These are phyloP conservation scores for Carcharodon carcharias DNA, from an alignment of 2,797 vertebrate species.

Conservation along the genomic window DNA sequence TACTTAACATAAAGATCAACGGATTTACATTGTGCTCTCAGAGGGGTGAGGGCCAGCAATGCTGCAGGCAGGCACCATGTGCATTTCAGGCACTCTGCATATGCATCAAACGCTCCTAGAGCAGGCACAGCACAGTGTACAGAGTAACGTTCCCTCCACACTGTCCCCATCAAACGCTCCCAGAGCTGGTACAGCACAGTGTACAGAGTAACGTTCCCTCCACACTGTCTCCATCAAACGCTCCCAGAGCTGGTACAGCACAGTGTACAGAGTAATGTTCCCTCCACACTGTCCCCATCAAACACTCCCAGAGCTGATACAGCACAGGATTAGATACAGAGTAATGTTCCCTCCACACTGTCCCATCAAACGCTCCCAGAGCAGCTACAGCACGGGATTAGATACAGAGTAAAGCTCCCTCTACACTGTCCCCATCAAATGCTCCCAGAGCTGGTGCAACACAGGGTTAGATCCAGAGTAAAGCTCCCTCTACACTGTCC, in stretches of 20 bases:
- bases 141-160: background rate
- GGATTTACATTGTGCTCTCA: background rate
- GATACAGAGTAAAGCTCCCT: no score
- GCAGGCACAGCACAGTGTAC: background rate
- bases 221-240: background rate
- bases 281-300: background rate
- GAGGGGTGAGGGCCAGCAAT: background rate
- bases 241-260: background rate
- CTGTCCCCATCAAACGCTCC: background rate
- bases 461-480: background rate
- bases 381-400: background rate
- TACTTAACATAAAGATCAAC: background rate
- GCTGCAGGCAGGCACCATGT: background rate
- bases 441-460: no score
- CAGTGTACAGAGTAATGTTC: background rate
- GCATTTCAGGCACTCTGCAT: background rate
- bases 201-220: background rate
- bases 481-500: no score
- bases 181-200: background rate
- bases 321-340: background rate
- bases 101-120: background rate
- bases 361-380: background rate
- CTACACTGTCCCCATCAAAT: no score
- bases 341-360: background rate
- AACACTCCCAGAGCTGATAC: background rate